These are phyloP conservation scores for Charanyca ferruginea DNA, from an alignment of 2,888 invertebrate genomes.

Conservation along the genomic window DNA sequence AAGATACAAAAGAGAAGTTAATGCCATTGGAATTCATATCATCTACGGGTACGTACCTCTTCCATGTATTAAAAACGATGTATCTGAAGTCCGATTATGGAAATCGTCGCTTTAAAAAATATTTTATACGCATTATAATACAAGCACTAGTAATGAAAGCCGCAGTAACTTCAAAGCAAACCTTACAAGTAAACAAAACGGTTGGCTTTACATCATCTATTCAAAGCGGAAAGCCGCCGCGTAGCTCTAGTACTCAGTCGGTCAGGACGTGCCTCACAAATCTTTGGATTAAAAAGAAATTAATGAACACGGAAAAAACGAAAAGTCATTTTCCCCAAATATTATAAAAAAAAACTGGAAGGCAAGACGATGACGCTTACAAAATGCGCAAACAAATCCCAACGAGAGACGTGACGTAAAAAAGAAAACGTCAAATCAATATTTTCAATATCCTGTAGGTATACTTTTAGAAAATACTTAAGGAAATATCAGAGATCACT, in stretches of 20 bases:
- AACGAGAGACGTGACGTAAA: conserved; percentile 35
- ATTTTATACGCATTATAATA: not conserved
- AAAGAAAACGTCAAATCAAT: conserved; percentile 63
- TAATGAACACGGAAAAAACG: conserved; percentile 45
- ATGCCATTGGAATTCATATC: no score
- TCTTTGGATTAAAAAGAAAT: conserved; percentile 53
- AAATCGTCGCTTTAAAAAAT: no score
- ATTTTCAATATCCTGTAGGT: conserved; percentile 69
- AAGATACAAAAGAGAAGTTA: no score
- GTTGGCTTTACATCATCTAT: conserved; percentile 28
- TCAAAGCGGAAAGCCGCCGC: conserved; percentile 6
- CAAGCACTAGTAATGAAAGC: not conserved
- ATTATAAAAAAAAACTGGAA: conserved; percentile 16
- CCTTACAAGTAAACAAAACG: conserved; percentile 38
- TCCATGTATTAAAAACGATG: no score
- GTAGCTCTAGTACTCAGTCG: conserved; percentile 9
- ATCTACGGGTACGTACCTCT: no score
- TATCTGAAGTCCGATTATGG: no score
- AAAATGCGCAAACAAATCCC: conserved; percentile 55
- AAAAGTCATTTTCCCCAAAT: conserved; percentile 37
- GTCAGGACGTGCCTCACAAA: conserved; percentile 36
- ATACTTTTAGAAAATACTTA: conserved; percentile 66
- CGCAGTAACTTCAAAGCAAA: conserved; percentile 11
- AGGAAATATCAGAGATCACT: conserved; percentile 71
- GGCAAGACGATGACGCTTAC: conserved; percentile 30